A percentile compares a stretch with the other conserved stretches of the same genome.
Conservation (phyloP, 2,888 invertebrate species). For the Allophyes oxyacanthae region DNA sequence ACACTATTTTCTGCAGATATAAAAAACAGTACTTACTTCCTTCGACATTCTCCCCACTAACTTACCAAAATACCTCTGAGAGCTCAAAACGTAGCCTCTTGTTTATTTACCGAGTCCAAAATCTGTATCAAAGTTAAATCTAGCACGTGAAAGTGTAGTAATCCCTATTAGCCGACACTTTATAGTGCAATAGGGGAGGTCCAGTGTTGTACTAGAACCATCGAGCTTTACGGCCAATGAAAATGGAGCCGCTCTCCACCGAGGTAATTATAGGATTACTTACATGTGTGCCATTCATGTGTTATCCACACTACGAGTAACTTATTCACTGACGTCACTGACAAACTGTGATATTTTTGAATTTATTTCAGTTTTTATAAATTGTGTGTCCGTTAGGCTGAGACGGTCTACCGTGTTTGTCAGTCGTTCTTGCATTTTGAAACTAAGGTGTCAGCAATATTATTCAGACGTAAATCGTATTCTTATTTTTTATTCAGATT, state of each 20-base stretch:
- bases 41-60: neutral
- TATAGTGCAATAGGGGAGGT: conserved; percentile 80
- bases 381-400: no score
- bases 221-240: conserved; percentile 85
- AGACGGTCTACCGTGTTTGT: no score
- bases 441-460: no score
- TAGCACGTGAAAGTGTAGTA: conserved; percentile 77
- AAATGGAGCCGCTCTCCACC: conserved; percentile 78
- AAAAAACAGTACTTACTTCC: no score
- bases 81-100: conserved; percentile 14
- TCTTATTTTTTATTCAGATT: no score
- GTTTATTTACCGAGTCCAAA: conserved; percentile 57
- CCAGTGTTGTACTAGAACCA: conserved; percentile 78
- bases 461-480: no score
- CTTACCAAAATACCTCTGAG: neutral
- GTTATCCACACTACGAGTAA: conserved; percentile 37
- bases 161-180: conserved; percentile 85
- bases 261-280: conserved; percentile 85
- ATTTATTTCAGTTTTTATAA: no score
- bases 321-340: conserved; percentile 34
- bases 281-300: conserved; percentile 66
- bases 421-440: no score
- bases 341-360: conserved; percentile 15
- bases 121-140: conserved; percentile 74
- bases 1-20: no score